Base-by-base conservation (phyloP, 2,113 vertebrate genomes). In the Rhinolophus sinicus region DNA sequence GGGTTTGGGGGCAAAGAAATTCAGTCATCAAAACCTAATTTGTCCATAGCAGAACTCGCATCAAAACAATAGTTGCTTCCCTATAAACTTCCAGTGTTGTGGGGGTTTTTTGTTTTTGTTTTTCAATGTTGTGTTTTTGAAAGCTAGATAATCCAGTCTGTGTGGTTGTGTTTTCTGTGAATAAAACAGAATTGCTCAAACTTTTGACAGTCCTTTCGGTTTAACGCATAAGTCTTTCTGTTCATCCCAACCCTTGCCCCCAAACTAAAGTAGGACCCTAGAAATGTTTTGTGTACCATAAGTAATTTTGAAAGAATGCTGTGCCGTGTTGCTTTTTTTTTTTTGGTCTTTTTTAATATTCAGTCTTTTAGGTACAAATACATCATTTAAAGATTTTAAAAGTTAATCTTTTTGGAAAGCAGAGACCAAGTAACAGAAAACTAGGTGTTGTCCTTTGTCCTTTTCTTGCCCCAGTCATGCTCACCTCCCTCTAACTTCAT, bases 351-450 rank as follows among this genome's bases (percentile, higher is more conserved):
- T 76, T 47, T 65, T 50, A 40, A 16, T 28, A 40, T 9, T 76
- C 14, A 33, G 30, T 82, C 9, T 95, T 88, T 93, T 81, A 78
- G n/a, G 10, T 52, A 83, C 28, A 92, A 67, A 60, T 76, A 40
- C 13, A 50, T 56, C 70, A 52, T 82, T 83, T 60, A 72, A 81
- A 93, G 47, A 40, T 77, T 65, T 90, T 80, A 58, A 35, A 86
- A 82, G 40, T 40, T 88, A 38, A 18, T 90, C 26, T 88, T 78
- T 96, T 58, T 58, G 85, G 60, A 76, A 92, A 81, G 44, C 38
- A 47, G 56, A 78, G 60, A 82, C 40, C 54, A 24, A 30, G 15
- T 14, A 7, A 47, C 15, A 92, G 65, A 70, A 30, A 13, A 24
- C 1, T 4, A 70, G 24, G 7, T 15, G 3, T 5, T 22, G 14